A percentile compares a stretch with the other conserved stretches of the same genome.
phyloP scores from a whole-genome alignment of 2,888 invertebrate species.

The Tiphia femorata region DNA sequence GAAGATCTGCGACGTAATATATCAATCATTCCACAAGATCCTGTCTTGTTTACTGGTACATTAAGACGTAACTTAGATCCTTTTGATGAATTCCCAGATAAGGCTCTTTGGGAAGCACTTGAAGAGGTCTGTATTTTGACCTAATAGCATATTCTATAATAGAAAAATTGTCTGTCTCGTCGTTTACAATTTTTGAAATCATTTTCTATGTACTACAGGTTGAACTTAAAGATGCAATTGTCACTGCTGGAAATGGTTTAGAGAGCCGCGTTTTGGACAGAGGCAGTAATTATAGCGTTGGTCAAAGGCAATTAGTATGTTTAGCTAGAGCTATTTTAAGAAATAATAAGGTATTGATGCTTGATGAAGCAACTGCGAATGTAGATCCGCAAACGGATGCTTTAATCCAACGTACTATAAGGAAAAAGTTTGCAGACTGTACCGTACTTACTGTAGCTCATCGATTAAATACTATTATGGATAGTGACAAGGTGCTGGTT shows the following conservation, averaged over 20 bases:
- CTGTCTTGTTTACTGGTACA: conserved; percentile 77
- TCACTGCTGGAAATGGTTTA: conserved; percentile 72
- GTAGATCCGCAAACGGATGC: conserved; percentile 85
- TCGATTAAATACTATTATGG: conserved; percentile 75
- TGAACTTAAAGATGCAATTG: conserved; percentile 79
- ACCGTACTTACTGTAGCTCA: conserved; percentile 76
- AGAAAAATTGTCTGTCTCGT: too few relatives aligned
- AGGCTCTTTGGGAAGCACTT: conserved; percentile 71
- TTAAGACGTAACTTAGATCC: conserved; percentile 78
- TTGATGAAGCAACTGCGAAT: conserved; percentile 95
- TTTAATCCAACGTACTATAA: conserved; percentile 72
- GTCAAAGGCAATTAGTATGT: conserved; percentile 91
- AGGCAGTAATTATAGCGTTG: conserved; percentile 89
- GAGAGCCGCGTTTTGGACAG: conserved; percentile 82
- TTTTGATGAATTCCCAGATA: conserved; percentile 72
- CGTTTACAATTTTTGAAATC: too few relatives aligned
- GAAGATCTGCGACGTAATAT: conserved; percentile 73
- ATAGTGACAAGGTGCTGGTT: conserved; percentile 73
- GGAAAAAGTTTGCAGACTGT: conserved; percentile 71
- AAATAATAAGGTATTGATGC: conserved; percentile 85
- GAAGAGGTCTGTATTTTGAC: conserved; percentile 67
- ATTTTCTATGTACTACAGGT: conserved; percentile 71
- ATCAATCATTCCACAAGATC: conserved; percentile 79
- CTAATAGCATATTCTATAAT: background rate
- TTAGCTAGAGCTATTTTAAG: conserved; percentile 89